Evolutionary conservation across 1,140 invertebrate genomes (phyloP).

Genomic region (Lethocerus indicus): DNA sequence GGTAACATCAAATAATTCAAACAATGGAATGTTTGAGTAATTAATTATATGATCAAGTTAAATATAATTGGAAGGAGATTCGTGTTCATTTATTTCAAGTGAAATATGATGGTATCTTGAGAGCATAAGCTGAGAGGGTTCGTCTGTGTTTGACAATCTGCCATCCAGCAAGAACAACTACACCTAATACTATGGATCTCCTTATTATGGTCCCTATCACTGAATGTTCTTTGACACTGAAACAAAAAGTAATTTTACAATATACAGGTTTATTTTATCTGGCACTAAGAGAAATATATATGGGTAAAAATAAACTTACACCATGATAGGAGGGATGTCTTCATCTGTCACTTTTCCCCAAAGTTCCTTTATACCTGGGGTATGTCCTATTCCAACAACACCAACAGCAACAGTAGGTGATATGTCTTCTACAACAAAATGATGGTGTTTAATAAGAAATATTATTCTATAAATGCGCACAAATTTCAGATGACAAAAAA

Average conservation of each 20-base stretch:
- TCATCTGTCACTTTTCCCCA: conserved; percentile 55
- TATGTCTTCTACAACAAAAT: too few relatives aligned
- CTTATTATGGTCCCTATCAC: neutral
- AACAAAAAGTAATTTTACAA: neutral
- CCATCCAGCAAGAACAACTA: neutral
- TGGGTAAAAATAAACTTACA: conserved; percentile 17
- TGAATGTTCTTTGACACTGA: neutral
- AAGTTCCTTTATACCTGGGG: conserved; percentile 62
- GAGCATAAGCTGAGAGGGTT: too few relatives aligned
- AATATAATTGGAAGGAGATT: too few relatives aligned
- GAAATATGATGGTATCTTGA: too few relatives aligned
- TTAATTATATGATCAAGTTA: too few relatives aligned
- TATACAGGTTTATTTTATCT: neutral
- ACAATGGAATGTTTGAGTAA: too few relatives aligned
- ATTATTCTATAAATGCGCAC: too few relatives aligned
- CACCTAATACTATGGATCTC: neutral
- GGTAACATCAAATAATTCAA: too few relatives aligned
- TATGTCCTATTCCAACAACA: conserved; percentile 91
- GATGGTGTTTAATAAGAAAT: too few relatives aligned
- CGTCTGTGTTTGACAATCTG: conserved; percentile 1
- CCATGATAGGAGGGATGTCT: conserved; percentile 26
- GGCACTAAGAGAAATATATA: neutral
- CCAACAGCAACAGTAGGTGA: conserved; percentile 56
- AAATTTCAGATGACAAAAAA: too few relatives aligned
- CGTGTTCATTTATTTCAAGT: too few relatives aligned